Conservation (phyloP, 2,113 vertebrate genomes). For the Rhineura floridana region DNA sequence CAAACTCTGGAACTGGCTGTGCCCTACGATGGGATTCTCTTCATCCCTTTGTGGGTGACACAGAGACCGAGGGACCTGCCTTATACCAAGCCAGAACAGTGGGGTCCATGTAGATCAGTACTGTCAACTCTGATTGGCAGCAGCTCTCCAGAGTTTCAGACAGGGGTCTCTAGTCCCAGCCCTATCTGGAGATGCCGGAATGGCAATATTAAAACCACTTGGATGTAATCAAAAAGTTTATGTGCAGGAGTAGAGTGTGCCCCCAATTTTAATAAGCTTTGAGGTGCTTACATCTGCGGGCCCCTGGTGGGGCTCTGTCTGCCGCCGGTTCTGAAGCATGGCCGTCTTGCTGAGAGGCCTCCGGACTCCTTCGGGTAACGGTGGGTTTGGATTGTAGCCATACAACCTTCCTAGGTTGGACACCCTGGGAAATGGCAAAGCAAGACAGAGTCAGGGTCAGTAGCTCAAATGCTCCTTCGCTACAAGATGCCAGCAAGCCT, state of each 20-base stretch:
- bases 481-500: not conserved
- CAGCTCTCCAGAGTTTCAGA: too few relatives aligned
- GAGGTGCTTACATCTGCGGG: constrained; percentile 57
- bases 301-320: constrained; percentile 9
- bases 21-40: too few relatives aligned
- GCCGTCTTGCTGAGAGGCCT: constrained; percentile 67
- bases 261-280: not conserved
- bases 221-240: too few relatives aligned
- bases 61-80: too few relatives aligned
- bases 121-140: too few relatives aligned
- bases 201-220: too few relatives aligned
- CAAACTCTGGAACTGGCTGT: too few relatives aligned
- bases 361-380: constrained; percentile 68
- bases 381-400: constrained; percentile 76
- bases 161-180: too few relatives aligned
- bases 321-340: constrained; percentile 72
- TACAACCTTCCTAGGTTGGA: constrained; percentile 56
- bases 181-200: too few relatives aligned
- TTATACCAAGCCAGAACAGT: too few relatives aligned
- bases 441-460: fast-evolving
- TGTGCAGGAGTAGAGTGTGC: not conserved
- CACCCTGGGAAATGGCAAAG: constrained; percentile 39
- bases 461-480: fast-evolving
- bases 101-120: too few relatives aligned
- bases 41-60: too few relatives aligned